Percentiles rank a stretch among this genome's conserved stretches.
phyloP scores from a whole-genome alignment of 2,113 vertebrate genomes.

The Salvelinus fontinalis region DNA sequence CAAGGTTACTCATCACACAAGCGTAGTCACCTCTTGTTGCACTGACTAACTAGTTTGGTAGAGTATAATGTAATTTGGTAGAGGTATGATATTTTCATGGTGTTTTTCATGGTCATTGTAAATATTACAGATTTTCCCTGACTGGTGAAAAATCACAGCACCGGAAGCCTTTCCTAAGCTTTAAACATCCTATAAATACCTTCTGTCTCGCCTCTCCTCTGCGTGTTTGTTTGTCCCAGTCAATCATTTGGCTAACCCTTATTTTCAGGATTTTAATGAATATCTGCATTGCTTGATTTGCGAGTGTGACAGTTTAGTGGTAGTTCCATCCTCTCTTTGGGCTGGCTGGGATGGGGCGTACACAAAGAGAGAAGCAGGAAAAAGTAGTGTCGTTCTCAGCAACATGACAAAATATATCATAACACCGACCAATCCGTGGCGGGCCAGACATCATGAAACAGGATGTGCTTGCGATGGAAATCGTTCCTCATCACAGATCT shows the following conservation, averaged over 20 bases:
- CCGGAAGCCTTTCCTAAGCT: too few relatives aligned
- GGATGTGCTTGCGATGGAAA: not conserved
- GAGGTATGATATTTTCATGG: too few relatives aligned
- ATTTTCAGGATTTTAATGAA: slow-evolving; percentile 13
- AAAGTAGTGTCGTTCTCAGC: not conserved
- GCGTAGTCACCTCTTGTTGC: too few relatives aligned
- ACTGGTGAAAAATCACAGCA: too few relatives aligned
- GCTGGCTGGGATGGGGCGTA: slow-evolving; percentile 5
- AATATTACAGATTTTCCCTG: too few relatives aligned
- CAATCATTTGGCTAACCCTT: not conserved
- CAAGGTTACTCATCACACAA: too few relatives aligned
- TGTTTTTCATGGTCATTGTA: too few relatives aligned
- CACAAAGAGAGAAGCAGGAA: slow-evolving; percentile 6
- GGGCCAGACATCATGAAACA: not conserved
- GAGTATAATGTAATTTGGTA: too few relatives aligned
- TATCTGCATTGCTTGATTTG: slow-evolving; percentile 15
- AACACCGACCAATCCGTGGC: not conserved
- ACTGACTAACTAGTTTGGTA: too few relatives aligned
- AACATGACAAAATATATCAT: slow-evolving; percentile 1
- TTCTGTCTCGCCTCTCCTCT: not conserved
- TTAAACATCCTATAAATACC: too few relatives aligned
- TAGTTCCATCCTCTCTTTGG: slow-evolving; percentile 20
- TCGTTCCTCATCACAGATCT: not conserved
- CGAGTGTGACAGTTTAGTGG: slow-evolving; percentile 12
- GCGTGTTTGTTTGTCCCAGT: not conserved